Evolutionary conservation across 2,113 vertebrate species (phyloP), one percentile per base, ranked within the genome.

Genomic region (Ptilonorhynchus violaceus): DNA sequence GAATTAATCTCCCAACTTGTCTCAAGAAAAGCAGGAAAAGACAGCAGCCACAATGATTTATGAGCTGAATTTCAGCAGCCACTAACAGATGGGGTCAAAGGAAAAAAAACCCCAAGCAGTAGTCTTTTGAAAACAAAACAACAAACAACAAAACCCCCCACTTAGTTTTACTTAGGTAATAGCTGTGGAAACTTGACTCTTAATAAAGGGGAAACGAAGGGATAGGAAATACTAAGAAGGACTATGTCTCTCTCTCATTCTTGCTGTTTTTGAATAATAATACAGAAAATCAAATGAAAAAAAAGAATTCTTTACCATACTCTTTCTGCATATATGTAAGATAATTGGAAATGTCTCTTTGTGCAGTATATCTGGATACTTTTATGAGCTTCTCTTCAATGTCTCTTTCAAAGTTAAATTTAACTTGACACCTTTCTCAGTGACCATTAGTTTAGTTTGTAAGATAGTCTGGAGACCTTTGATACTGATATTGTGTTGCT

Each of bases 371-470:
- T 52, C 33, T 41, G 70, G 33, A 17, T 90, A 41, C 44, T 64
- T 86, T 58, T 68, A 58, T 0, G 4, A 69, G 33, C 42, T 62
- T 66, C 72, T 25, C 47, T 80, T 85, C 72, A 60, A 47, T 1
- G 3, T 56, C 47, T 63, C 59, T 92, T 95, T 93, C 72, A 77
- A 78, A 91, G 60, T 91, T 68, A 95, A 84, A 91, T 86, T 79
- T 72, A 78, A 92, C 83, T 75, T 85, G 92, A 85, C 63, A 77
- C 42, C n/a, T 81, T 93, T 92, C 70, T 94, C 31, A 11, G 68
- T 87, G 92, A 60, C 95, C 69, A 78, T 94, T 93, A 94, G 86
- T 75, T 90, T 68, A 62, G 73, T 87, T 94, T 89, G 52, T 81
- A 92, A 91, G 58, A 93, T 77, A 49, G 47, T 20, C 64, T 52